These are phyloP conservation scores for Drosophila nigromelanica DNA, from an alignment of 1,140 invertebrate genomes.

Conservation along the genomic window DNA sequence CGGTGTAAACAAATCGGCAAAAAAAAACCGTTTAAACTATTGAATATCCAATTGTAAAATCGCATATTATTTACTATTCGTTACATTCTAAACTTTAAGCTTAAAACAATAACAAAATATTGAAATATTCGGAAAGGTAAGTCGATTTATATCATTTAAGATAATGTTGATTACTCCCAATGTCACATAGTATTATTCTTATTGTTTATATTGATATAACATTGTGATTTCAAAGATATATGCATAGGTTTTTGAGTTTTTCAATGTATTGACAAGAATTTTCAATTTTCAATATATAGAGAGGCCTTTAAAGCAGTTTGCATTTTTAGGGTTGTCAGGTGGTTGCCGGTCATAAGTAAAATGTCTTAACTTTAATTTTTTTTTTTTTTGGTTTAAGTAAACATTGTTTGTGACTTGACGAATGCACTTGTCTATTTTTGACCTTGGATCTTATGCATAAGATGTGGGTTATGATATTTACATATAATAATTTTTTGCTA, in stretches of 20 bases:
- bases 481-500: not conserved
- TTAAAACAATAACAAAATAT: not conserved
- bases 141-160: not conserved
- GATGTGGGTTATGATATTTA: not conserved
- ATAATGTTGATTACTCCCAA: not conserved
- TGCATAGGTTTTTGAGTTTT: not conserved
- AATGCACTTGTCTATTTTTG: not conserved
- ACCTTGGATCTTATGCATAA: not conserved
- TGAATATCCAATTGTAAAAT: conserved; percentile 11
- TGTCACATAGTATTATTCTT: not conserved
- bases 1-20: conserved; percentile 59
- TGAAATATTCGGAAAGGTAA: conserved; percentile 5
- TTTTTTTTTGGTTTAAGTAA: not conserved
- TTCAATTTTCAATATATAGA: conserved; percentile 42
- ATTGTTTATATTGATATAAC: conserved; percentile 1
- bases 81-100: not conserved
- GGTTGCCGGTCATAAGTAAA: conserved; percentile 8
- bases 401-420: not conserved
- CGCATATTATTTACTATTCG: not conserved
- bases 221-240: not conserved
- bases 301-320: conserved; percentile 36
- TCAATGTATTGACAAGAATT: not conserved
- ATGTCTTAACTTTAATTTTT: not conserved
- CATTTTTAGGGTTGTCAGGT: conserved; percentile 68
- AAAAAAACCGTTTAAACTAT: conserved; percentile 47